Conservation (phyloP, 2,113 vertebrate genomes). For the Serinus canaria region DNA sequence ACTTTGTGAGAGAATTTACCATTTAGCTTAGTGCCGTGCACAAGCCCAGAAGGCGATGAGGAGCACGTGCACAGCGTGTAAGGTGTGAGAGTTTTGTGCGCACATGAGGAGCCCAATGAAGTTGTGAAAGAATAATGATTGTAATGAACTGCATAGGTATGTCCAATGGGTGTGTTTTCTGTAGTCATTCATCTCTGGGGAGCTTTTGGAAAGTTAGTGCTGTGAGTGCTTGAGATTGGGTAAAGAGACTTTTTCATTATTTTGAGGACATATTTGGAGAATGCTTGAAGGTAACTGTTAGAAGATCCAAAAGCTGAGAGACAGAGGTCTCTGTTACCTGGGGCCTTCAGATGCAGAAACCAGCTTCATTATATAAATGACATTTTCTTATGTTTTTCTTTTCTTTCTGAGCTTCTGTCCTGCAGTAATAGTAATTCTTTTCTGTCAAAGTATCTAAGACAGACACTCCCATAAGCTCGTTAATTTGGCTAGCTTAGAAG, state of each 20-base stretch:
- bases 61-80: fast-evolving
- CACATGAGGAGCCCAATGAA: background rate
- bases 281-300: background rate
- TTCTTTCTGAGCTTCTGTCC: background rate
- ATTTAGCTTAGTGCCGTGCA: background rate
- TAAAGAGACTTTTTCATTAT: background rate
- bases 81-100: background rate
- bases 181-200: background rate
- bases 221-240: background rate
- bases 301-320: background rate
- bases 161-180: background rate
- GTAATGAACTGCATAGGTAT: background rate
- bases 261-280: background rate
- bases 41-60: background rate
- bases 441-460: background rate
- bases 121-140: background rate
- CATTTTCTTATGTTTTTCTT: background rate
- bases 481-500: background rate
- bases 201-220: background rate
- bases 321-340: background rate
- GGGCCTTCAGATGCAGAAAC: background rate
- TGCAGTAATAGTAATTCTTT: background rate
- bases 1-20: background rate
- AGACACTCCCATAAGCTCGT: background rate
- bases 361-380: background rate